Percentiles rank a stretch among this genome's conserved stretches.
These are phyloP conservation scores for Heterotilapia buettikoferi DNA, from an alignment of 2,113 vertebrate genomes.

Conservation along the genomic window DNA sequence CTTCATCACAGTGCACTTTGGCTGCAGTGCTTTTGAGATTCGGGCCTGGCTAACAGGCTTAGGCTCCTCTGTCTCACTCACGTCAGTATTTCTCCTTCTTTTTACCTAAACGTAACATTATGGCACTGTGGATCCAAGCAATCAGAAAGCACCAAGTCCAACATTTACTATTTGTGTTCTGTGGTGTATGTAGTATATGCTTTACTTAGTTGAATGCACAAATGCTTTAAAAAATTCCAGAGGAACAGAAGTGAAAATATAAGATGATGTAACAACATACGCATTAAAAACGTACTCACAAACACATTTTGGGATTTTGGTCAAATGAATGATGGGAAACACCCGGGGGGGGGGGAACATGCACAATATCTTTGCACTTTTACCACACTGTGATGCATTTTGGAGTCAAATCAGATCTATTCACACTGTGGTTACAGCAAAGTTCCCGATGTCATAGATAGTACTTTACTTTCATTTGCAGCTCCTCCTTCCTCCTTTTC, in stretches of 20 bases:
- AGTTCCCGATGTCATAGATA: conserved; percentile 23
- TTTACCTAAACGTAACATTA: background rate
- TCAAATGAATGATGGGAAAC: background rate
- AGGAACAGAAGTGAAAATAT: background rate
- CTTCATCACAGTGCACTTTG: conserved; percentile 36
- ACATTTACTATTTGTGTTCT: background rate
- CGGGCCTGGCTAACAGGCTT: conserved; percentile 40
- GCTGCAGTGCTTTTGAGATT: conserved; percentile 9
- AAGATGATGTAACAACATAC: background rate
- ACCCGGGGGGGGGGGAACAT: background rate
- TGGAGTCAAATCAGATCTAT: background rate
- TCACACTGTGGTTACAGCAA: background rate
- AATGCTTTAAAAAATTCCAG: background rate
- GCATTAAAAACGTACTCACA: background rate
- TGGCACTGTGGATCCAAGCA: background rate
- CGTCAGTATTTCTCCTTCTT: background rate
- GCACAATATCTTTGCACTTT: background rate
- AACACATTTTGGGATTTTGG: background rate
- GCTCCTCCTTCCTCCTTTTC: conserved; percentile 6
- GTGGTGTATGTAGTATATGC: background rate
- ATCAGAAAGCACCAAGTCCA: background rate
- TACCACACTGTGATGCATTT: background rate
- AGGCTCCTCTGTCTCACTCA: conserved; percentile 19
- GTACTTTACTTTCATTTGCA: conserved; percentile 11
- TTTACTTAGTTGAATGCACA: background rate